Evolutionary conservation across 2,113 vertebrate genomes (phyloP), one percentile per base, ranked within the genome.

Genomic region (Pholis gunnellus): DNA sequence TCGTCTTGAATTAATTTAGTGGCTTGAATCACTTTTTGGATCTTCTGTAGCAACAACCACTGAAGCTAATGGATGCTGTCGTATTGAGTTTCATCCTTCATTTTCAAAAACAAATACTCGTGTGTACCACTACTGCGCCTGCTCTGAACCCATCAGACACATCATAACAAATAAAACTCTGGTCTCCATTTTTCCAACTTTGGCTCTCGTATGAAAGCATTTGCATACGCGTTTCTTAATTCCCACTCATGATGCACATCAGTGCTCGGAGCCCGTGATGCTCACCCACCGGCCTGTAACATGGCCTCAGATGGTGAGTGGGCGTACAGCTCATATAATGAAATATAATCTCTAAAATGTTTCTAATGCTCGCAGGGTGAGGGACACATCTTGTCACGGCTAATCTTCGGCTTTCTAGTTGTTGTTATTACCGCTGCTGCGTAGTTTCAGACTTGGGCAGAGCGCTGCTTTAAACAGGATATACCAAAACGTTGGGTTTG

Each of bases 391-490:
- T 76, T 75, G 80, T 87, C 73, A 88, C 50, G 31, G 83, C 88
- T 82, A 27, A 85, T 81, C 84, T 74, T 81, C 65, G 48, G 74
- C 75, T 81, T 79, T 86, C 29, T 61, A 9, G 20, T 71, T 84
- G 63, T 86, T 89, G 73, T 80, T 81, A 74, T 78, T 63, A 57
- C 88, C 81, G 72, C 68, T 34, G 66, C 81, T 81, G 65, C 87
- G 77, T 85, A 79, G 81, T 88, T 93, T 57, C 85, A 88, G 82
- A 88, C 70, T 44, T 3, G 63, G 82, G 77, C 84, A 79, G 82
- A 79, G 81, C 56, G 2, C 70, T 56, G 83, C 80, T 83, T 91
- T 89, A 93, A 93, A 91, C 91, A 87, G 92, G 91, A 93, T 84
- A 84, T 83, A 80, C 91, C 86, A 78, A 87, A 87, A 87, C 8